Conservation (phyloP, 2,113 vertebrate species). For the Sapajus apella region DNA sequence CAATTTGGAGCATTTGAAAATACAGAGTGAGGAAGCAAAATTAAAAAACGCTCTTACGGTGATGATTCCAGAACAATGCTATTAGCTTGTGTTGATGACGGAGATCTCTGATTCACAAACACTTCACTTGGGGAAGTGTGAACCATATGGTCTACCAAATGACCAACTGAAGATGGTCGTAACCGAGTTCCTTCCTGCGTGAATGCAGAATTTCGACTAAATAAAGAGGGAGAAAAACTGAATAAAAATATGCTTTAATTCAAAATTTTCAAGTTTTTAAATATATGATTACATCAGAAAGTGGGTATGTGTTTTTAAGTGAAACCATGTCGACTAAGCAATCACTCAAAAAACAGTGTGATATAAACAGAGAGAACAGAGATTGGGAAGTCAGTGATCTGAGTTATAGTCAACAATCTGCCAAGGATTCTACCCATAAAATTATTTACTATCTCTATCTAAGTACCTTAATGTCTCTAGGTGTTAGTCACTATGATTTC, state of each 20-base stretch:
- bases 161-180: constrained; percentile 95
- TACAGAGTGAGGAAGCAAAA: constrained; percentile 30
- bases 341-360: background rate
- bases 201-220: constrained; percentile 92
- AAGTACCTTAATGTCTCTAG: background rate
- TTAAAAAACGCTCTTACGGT: constrained; percentile 88
- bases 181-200: constrained; percentile 92
- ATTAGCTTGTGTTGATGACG: constrained; percentile 97
- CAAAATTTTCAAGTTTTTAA: constrained; percentile 4
- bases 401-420: background rate
- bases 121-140: constrained; percentile 93
- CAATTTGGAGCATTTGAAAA: constrained; percentile 23
- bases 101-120: constrained; percentile 96
- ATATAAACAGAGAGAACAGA: constrained; percentile 29
- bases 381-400: background rate
- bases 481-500: constrained; percentile 9
- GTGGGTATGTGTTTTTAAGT: constrained; percentile 27
- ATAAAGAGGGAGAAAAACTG: constrained; percentile 52
- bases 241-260: constrained; percentile 31
- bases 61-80: constrained; percentile 97
- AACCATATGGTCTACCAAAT: constrained; percentile 95
- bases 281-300: background rate
- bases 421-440: background rate
- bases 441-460: background rate
- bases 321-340: background rate